A percentile compares a stretch with the other conserved stretches of the same genome.
These are phyloP conservation scores for Macrochelys suwanniensis DNA, from an alignment of 2,797 vertebrate genomes.

Conservation along the genomic window DNA sequence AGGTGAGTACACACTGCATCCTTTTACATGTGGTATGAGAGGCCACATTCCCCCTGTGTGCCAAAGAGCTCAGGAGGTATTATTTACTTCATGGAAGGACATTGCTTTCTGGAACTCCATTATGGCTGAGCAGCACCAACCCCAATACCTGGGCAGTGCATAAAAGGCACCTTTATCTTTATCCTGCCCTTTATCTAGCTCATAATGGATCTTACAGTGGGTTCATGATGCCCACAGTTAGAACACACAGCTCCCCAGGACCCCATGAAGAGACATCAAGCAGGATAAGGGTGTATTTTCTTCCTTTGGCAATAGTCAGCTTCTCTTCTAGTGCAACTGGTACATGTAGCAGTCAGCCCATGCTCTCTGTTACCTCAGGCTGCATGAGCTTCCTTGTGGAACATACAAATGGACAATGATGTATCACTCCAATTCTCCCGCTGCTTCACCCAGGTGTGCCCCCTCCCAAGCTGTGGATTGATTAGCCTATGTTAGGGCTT, in stretches of 20 bases:
- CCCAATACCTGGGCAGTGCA: background rate
- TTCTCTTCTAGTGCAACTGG: background rate
- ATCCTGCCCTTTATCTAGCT: background rate
- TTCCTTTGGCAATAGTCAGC: background rate
- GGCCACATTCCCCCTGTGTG: background rate
- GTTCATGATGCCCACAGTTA: background rate
- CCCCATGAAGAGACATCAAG: background rate
- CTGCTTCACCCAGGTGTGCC: background rate
- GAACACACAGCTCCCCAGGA: background rate
- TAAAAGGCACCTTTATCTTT: background rate
- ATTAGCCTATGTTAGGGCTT: background rate
- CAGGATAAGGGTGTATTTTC: background rate
- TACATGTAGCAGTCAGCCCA: background rate
- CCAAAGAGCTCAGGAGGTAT: background rate
- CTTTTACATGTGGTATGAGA: background rate
- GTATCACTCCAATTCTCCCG: background rate
- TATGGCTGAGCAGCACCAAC: accelerated
- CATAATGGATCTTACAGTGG: background rate
- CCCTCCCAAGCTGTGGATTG: background rate
- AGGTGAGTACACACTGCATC: background rate
- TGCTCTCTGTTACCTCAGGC: background rate
- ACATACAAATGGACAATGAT: background rate
- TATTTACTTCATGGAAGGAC: background rate
- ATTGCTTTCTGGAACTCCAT: background rate
- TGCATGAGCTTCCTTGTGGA: background rate